Evolutionary conservation across 2,113 vertebrate genomes (phyloP).

Genomic region (Sitta europaea): DNA sequence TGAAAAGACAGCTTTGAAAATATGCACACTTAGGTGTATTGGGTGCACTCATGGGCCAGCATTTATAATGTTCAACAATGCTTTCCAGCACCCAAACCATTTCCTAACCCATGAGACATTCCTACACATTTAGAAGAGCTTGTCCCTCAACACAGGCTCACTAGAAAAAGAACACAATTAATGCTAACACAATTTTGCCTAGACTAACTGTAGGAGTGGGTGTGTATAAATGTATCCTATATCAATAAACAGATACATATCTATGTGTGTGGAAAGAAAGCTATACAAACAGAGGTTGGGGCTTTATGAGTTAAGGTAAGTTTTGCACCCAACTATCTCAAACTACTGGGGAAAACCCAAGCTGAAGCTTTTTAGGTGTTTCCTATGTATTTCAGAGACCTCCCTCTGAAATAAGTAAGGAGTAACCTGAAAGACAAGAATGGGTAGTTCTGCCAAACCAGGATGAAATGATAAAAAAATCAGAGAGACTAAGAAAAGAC

Average conservation of each 20-base stretch:
- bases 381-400: background rate
- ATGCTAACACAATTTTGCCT: background rate
- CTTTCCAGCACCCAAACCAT: background rate
- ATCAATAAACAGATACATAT: background rate
- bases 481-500: background rate
- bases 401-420: background rate
- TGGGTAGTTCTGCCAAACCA: background rate
- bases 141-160: background rate
- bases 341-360: background rate
- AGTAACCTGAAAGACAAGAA: background rate
- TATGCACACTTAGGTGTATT: background rate
- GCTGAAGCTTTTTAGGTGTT: background rate
- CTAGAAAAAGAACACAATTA: background rate
- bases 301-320: background rate
- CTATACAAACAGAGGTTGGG: background rate
- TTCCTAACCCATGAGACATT: background rate
- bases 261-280: background rate
- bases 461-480: background rate
- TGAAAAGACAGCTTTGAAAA: background rate
- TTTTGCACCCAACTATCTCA: background rate
- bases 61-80: background rate
- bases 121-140: background rate
- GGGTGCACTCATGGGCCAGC: background rate
- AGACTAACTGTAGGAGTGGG: background rate
- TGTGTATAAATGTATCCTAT: fast-evolving